Evolutionary conservation across 2,113 vertebrate genomes (phyloP), one percentile per base, ranked within the genome.

Genomic region (Mixornis gularis): DNA sequence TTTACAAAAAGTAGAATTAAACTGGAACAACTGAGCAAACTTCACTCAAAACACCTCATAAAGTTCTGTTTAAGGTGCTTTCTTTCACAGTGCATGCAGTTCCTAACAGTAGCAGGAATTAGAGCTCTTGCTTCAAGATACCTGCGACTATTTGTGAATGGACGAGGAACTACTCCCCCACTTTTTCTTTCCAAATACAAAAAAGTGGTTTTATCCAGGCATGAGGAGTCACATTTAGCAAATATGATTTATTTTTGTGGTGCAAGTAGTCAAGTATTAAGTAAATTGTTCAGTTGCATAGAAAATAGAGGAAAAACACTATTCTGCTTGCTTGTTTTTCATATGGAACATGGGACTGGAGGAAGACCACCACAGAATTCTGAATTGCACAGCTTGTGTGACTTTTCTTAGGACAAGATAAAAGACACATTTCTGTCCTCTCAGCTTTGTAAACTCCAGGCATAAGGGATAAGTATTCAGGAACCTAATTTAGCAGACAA

Each of bases 101-200:
- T 85, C 70, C 24, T 40, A 65, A 44, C 46, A 70, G 12, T 1
- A 52, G 7, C 18, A 79, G 18, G 13, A 74, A 58, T 43, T 62
- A 74, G 52, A 74, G 18, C 6, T 74, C 46, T 58, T 48, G 26
- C 10, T 46, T 79, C 44, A 53, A 48, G 17, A 44, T 30, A 29
- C 40, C 46, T 78, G 38, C 38, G 85, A 38, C 8, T 13, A n/a
- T 60, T 73, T 51, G 13, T 32, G 13, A 26, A 62, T 9, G 14
- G 12, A 56, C 4, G 4, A 58, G 68, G 46, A 66, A 12, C 4
- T 38, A 58, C 21, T 25, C 16, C 17, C 26, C 0, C 1, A 40
- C 32, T 44, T 87, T 52, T 38, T 53, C 46, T 78, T 74, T 70
- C 30, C 10, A 30, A 40, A 52, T 22, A 55, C 3, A 46, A 60